Conservation (phyloP, 1,140 invertebrate genomes). For the Drosophila murphyi region DNA sequence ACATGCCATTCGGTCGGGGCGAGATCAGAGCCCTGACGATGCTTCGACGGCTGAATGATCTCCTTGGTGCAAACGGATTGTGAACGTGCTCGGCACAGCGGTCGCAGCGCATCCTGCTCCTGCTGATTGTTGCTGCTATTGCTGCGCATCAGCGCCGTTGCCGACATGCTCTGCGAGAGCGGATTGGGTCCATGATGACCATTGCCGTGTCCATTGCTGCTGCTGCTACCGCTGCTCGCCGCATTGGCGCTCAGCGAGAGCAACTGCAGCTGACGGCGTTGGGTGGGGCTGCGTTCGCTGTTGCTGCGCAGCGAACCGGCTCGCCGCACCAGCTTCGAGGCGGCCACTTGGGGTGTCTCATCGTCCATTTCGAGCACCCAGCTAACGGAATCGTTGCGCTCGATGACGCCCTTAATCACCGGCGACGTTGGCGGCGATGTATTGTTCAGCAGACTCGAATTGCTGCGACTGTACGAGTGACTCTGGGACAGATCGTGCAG, state of each 20-base stretch:
- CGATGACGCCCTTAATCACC: conserved; percentile 91
- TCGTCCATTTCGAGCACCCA: conserved; percentile 91
- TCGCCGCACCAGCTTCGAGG: conserved; percentile 86
- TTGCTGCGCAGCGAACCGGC: conserved; percentile 85
- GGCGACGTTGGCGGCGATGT: conserved; percentile 87
- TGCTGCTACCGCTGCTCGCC: not conserved
- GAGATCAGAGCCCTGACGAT: conserved; percentile 12
- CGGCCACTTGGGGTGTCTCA: conserved; percentile 88
- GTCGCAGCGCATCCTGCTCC: conserved; percentile 27
- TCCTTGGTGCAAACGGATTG: conserved; percentile 71
- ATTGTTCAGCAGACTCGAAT: conserved; percentile 27
- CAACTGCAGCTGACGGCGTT: conserved; percentile 72
- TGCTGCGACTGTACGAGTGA: conserved; percentile 36
- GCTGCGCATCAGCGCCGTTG: conserved; percentile 79
- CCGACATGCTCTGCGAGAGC: conserved; percentile 86
- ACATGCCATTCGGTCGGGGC: conserved; percentile 49
- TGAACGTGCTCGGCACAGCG: conserved; percentile 69
- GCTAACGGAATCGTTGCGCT: conserved; percentile 92
- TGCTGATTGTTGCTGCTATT: conserved; percentile 38
- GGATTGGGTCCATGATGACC: conserved; percentile 76
- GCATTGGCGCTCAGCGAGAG: conserved; percentile 74
- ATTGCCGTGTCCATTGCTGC: conserved; percentile 6
- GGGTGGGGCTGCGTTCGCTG: conserved; percentile 75
- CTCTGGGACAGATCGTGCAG: conserved; percentile 56
- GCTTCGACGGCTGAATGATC: conserved; percentile 8